These are phyloP conservation scores for Lates calcarifer DNA, from an alignment of 2,113 vertebrate genomes.

Conservation along the genomic window DNA sequence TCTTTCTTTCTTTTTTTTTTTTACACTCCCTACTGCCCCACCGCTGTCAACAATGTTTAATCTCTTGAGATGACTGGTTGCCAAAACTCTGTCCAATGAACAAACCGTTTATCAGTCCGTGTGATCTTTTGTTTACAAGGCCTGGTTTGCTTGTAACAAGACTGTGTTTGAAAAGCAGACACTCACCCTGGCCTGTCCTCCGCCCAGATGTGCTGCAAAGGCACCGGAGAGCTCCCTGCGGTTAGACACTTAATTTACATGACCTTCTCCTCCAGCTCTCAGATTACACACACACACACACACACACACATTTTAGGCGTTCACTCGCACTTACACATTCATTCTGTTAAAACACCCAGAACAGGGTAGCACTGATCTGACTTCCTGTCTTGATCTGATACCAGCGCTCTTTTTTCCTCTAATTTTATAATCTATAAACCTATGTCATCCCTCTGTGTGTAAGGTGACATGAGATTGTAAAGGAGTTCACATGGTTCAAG, in stretches of 20 bases:
- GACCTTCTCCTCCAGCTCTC: conserved; percentile 14
- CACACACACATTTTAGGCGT: neutral
- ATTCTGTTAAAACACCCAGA: neutral
- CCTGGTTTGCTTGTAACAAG: neutral
- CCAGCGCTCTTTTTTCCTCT: too few species aligned
- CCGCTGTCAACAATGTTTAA: conserved; percentile 31
- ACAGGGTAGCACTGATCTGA: neutral
- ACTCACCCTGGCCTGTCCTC: conserved; percentile 40
- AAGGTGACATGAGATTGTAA: neutral
- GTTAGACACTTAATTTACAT: conserved; percentile 15
- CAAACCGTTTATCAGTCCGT: conserved; percentile 15
- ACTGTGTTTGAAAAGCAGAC: conserved; percentile 16
- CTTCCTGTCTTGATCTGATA: neutral
- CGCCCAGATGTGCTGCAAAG: conserved; percentile 46
- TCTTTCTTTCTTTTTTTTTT: too few species aligned
- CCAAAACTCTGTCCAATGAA: conserved; percentile 7
- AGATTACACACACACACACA: neutral
- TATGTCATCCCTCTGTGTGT: neutral
- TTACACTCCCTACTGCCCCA: neutral
- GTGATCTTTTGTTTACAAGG: conserved; percentile 32
- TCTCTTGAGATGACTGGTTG: conserved; percentile 19
- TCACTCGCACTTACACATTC: neutral
- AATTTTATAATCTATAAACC: too few species aligned
- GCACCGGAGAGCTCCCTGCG: conserved; percentile 35
- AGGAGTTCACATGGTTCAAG: neutral